Conservation (phyloP, 92 coral and sea anemone species). For the Palythoa grandis region DNA sequence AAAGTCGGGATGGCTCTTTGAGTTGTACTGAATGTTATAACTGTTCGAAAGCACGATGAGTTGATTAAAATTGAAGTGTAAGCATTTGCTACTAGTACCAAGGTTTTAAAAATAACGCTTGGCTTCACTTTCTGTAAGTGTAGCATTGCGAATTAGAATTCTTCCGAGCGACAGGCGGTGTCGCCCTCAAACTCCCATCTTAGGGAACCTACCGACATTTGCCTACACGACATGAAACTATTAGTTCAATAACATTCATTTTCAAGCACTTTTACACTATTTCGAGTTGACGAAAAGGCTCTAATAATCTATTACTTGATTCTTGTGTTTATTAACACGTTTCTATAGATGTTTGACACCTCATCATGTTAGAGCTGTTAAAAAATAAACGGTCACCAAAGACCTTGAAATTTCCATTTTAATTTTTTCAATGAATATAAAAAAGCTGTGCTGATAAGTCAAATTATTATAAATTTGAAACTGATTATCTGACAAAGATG, state of each 20-base stretch:
- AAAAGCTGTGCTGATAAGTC: slow-evolving; percentile 28
- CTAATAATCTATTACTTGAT: slow-evolving; percentile 69
- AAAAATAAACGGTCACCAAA: slow-evolving; percentile 14
- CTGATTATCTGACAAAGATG: slow-evolving; percentile 19
- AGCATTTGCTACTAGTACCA: neutral
- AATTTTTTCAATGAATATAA: slow-evolving; percentile 7
- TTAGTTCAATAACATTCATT: neutral
- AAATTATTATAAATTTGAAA: neutral
- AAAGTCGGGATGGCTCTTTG: neutral
- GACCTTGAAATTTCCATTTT: slow-evolving; percentile 28
- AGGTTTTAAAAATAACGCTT: neutral
- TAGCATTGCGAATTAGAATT: neutral
- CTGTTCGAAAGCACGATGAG: neutral
- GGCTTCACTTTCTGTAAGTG: neutral
- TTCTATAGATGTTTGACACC: slow-evolving; percentile 44
- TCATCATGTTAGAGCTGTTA: slow-evolving; percentile 19
- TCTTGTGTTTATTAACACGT: slow-evolving; percentile 80
- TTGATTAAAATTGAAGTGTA: neutral
- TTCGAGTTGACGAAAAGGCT: slow-evolving; percentile 58
- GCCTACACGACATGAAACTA: neutral
- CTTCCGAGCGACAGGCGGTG: neutral
- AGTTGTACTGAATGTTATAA: neutral
- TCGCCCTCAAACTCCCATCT: neutral
- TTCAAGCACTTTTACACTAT: slow-evolving; percentile 56
- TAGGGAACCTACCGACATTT: neutral